These are phyloP conservation scores for Rhizoglyphus robini DNA, from an alignment of 1,140 invertebrate genomes.

Conservation along the genomic window DNA sequence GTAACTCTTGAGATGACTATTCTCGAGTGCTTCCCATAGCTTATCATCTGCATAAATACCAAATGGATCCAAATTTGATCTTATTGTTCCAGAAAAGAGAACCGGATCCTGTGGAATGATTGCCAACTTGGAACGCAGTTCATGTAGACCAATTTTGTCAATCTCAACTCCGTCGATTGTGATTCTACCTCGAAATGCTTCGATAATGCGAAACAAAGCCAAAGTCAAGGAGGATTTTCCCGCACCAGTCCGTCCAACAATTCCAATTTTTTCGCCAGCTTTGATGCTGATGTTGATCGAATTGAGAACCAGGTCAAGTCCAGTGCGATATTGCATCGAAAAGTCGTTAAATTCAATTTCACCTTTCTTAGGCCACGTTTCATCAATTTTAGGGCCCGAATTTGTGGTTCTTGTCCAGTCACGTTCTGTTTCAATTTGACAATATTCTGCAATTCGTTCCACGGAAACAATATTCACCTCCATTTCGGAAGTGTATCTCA, in stretches of 20 bases:
- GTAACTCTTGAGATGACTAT: conserved; percentile 34
- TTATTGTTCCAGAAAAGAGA: conserved; percentile 58
- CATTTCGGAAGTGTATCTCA: conserved; percentile 45
- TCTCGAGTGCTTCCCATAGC: conserved; percentile 31
- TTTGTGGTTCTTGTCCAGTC: neutral
- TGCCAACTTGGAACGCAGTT: conserved; percentile 48
- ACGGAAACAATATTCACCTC: conserved; percentile 52
- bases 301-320: conserved; percentile 30
- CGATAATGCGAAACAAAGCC: conserved; percentile 53
- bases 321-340: conserved; percentile 28
- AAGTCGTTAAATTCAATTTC: conserved; percentile 30
- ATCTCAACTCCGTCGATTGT: conserved; percentile 69
- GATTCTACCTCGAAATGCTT: conserved; percentile 53
- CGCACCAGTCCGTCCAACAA: conserved; percentile 44
- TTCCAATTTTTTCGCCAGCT: conserved; percentile 31
- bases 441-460: conserved; percentile 47
- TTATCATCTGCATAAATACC: conserved; percentile 27
- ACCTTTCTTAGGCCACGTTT: conserved; percentile 30
- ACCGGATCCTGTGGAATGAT: conserved; percentile 38
- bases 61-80: conserved; percentile 32
- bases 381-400: conserved; percentile 29
- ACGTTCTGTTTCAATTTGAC: conserved; percentile 33
- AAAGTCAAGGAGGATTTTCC: conserved; percentile 28
- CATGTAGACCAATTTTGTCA: conserved; percentile 46
- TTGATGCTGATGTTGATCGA: conserved; percentile 25